Conservation (phyloP, 64 coral and sea anemone species). For the Cladopsammia gracilis region DNA sequence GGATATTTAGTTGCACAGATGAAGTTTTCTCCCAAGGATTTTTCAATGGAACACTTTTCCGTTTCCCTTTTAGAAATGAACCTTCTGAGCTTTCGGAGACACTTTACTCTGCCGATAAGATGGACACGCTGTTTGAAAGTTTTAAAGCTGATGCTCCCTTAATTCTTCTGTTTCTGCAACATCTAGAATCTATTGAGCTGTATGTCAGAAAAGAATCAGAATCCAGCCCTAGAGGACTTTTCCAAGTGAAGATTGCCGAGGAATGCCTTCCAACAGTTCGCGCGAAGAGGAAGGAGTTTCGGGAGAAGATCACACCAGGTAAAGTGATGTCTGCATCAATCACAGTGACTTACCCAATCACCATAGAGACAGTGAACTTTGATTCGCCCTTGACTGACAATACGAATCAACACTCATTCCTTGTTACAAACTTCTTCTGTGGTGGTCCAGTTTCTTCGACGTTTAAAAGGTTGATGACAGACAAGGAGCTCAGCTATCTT, state of each 20-base stretch:
- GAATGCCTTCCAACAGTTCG: constrained; percentile 3
- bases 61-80: constrained; percentile 82
- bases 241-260: constrained; percentile 65
- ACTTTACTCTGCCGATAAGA: constrained; percentile 78
- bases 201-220: constrained; percentile 47
- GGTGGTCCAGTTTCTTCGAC: constrained; percentile 15
- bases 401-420: constrained; percentile 65
- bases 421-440: constrained; percentile 70
- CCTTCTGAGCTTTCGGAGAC: constrained; percentile 81
- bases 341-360: constrained; percentile 51
- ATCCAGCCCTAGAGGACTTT: constrained; percentile 35
- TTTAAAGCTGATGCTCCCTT: constrained; percentile 83
- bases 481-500: constrained; percentile 5
- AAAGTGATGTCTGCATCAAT: not conserved
- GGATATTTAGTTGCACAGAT: constrained; percentile 72
- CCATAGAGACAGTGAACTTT: constrained; percentile 43
- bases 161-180: constrained; percentile 80
- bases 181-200: constrained; percentile 82
- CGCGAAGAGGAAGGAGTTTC: constrained; percentile 65
- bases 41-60: constrained; percentile 89
- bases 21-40: constrained; percentile 63
- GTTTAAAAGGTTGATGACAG: constrained; percentile 12
- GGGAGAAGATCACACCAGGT: too few relatives aligned
- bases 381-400: not conserved
- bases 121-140: constrained; percentile 72